Conservation (phyloP, 2,888 invertebrate genomes). For the Xestia sexstrigata region DNA sequence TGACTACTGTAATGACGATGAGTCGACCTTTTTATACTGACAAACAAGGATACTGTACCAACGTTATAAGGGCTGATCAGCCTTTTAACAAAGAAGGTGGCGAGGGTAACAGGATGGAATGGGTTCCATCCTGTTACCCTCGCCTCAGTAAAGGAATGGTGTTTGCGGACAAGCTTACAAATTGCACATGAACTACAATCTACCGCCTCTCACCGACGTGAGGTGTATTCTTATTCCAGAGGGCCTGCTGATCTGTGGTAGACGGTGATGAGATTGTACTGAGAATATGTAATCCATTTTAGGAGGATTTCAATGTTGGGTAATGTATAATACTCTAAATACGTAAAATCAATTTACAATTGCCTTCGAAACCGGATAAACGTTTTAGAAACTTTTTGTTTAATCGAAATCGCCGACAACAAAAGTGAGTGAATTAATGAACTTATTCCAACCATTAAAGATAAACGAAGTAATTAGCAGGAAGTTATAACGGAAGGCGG, state of each 20-base stretch:
- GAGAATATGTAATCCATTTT: not conserved
- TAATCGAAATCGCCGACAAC: not conserved
- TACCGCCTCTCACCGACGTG: not conserved
- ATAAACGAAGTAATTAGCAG: not conserved
- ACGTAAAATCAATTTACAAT: not conserved
- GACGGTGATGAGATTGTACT: not conserved
- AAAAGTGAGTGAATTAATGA: not conserved
- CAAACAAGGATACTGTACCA: not conserved
- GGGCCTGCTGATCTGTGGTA: not conserved
- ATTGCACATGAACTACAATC: not conserved
- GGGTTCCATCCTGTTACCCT: not conserved
- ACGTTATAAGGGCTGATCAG: not conserved
- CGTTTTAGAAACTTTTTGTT: not conserved
- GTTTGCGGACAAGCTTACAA: not conserved
- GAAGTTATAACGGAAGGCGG: conserved; percentile 17
- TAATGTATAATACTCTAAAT: not conserved
- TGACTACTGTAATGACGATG: conserved; percentile 30
- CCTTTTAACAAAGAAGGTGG: not conserved
- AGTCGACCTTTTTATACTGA: conserved; percentile 3
- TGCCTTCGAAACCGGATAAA: too few relatives aligned
- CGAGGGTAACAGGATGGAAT: not conserved
- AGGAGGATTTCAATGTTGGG: not conserved
- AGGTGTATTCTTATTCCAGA: not conserved
- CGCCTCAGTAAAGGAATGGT: not conserved
- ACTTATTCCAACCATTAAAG: not conserved